phyloP scores from a whole-genome alignment of 2,113 vertebrate species.

The Mesembrinibis cayennensis region DNA sequence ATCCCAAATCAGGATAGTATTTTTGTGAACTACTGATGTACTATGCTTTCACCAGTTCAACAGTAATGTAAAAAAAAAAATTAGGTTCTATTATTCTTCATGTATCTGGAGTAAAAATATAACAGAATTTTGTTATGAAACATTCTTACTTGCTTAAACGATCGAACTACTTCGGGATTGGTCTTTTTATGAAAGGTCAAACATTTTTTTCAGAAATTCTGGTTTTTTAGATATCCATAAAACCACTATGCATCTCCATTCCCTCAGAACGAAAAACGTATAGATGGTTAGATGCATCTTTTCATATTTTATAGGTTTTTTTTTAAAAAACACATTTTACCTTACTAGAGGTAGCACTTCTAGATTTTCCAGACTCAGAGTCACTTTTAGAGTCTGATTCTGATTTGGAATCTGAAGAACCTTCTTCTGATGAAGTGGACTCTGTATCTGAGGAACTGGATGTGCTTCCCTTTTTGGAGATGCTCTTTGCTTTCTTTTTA shows the following conservation, averaged over 20 bases:
- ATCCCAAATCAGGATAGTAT: neutral
- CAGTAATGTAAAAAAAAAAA: neutral
- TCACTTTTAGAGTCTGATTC: constrained; percentile 76
- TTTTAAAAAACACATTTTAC: neutral
- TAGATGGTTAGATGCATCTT: neutral
- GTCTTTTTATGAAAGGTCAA: neutral
- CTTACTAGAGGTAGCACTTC: constrained; percentile 21
- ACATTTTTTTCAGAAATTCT: neutral
- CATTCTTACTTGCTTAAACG: neutral
- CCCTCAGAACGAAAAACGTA: neutral
- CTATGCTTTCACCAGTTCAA: neutral
- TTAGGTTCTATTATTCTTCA: neutral
- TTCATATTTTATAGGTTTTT: neutral
- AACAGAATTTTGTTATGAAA: neutral
- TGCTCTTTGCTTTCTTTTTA: constrained; percentile 49
- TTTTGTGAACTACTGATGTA: neutral
- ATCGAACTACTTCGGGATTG: neutral
- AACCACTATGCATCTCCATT: neutral
- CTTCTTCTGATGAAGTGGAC: constrained; percentile 76
- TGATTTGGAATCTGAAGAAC: constrained; percentile 80
- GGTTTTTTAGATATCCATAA: neutral
- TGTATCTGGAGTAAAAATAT: neutral
- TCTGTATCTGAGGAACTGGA: constrained; percentile 62
- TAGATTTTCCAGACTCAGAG: constrained; percentile 24
- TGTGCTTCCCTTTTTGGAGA: constrained; percentile 27